Percentiles rank a stretch among this genome's conserved stretches.
These are phyloP conservation scores for Dicycla oo DNA, from an alignment of 2,888 invertebrate genomes.

Conservation along the genomic window DNA sequence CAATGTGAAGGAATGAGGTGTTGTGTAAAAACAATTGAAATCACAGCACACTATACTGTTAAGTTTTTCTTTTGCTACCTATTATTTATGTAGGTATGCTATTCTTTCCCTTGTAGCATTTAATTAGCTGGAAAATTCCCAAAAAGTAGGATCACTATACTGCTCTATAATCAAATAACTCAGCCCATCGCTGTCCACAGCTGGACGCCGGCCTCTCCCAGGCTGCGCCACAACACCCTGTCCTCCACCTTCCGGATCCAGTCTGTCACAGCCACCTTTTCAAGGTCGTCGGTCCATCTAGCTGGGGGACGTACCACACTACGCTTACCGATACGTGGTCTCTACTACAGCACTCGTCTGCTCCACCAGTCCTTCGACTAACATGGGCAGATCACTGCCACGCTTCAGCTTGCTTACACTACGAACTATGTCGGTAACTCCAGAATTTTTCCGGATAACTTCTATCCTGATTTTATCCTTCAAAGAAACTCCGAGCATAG, in stretches of 20 bases:
- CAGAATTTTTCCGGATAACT: neutral
- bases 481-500: too few species aligned
- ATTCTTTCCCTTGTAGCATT: too few species aligned
- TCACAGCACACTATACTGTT: neutral
- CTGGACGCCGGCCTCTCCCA: neutral
- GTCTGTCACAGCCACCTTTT: neutral
- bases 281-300: neutral
- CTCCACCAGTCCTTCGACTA: neutral
- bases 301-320: neutral
- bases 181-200: neutral
- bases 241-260: neutral
- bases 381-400: too few species aligned
- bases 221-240: neutral
- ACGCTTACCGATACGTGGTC: neutral
- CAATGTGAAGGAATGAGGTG: too few species aligned
- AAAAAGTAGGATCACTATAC: neutral
- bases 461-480: too few species aligned
- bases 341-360: neutral
- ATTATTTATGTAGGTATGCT: too few species aligned
- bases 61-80: neutral
- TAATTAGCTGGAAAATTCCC: too few species aligned
- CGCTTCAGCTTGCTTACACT: neutral
- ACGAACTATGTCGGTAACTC: neutral
- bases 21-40: neutral
- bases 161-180: neutral